phyloP scores from a whole-genome alignment of 2,113 vertebrate species.

The Dicaeum eximium region DNA sequence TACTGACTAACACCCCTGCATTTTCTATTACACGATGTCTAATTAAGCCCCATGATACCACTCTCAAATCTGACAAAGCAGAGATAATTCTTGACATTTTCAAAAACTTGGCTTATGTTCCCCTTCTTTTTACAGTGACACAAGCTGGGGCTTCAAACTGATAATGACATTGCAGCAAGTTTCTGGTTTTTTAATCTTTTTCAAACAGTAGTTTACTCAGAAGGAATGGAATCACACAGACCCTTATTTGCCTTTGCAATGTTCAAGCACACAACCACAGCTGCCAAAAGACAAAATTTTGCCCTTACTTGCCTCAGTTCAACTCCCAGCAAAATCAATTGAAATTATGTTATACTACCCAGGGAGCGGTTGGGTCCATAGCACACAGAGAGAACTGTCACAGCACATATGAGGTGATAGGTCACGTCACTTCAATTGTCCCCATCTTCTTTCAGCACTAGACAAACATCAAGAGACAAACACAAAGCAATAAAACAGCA shows the following conservation, averaged over 20 bases:
- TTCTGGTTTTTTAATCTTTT: constrained; percentile 40
- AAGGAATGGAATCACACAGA: constrained; percentile 31
- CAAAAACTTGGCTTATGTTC: constrained; percentile 65
- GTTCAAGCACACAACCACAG: not conserved
- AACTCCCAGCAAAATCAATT: constrained; percentile 27
- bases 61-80: constrained; percentile 65
- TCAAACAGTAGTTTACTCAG: constrained; percentile 35
- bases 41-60: constrained; percentile 71
- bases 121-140: constrained; percentile 52
- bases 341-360: constrained; percentile 6
- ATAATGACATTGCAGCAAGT: constrained; percentile 44
- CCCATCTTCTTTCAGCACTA: constrained; percentile 12
- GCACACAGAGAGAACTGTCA: not conserved
- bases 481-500: constrained; percentile 20
- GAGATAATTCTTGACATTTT: constrained; percentile 72
- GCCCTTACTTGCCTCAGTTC: constrained; percentile 35
- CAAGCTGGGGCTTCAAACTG: constrained; percentile 51
- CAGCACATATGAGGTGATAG: constrained; percentile 18
- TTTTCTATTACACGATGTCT: constrained; percentile 69
- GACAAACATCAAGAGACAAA: constrained; percentile 45
- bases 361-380: not conserved
- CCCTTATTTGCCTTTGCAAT: constrained; percentile 44
- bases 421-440: constrained; percentile 45
- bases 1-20: constrained; percentile 60
- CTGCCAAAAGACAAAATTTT: constrained; percentile 42